Conservation (phyloP, 2,113 vertebrate genomes). For the Lathamus discolor region DNA sequence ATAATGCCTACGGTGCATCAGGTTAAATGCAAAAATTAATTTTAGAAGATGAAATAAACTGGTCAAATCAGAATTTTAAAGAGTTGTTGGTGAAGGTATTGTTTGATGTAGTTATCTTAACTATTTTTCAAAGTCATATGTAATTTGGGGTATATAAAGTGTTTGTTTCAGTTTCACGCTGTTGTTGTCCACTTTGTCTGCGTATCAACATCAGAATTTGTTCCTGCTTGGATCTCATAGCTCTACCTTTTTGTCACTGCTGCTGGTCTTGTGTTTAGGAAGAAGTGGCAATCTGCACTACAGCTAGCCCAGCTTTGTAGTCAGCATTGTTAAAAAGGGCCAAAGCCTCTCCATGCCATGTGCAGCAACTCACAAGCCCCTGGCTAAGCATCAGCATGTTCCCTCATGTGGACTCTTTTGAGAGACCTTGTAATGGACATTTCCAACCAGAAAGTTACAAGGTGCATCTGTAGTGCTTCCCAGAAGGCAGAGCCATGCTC, state of each 20-base stretch:
- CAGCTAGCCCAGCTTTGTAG: background rate
- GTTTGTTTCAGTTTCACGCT: background rate
- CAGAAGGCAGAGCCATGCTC: background rate
- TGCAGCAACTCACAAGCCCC: background rate
- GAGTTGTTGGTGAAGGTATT: background rate
- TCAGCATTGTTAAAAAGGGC: background rate
- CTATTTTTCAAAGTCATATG: background rate
- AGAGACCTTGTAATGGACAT: background rate
- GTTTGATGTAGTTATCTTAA: background rate
- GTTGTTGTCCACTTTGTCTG: background rate
- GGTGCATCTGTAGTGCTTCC: background rate
- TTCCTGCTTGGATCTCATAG: background rate
- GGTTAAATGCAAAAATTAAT: background rate
- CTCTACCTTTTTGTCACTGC: background rate
- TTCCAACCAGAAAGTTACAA: background rate
- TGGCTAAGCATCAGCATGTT: background rate
- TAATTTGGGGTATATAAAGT: background rate
- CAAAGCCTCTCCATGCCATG: accelerated
- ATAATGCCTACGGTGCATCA: background rate
- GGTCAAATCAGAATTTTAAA: background rate
- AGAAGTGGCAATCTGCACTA: background rate
- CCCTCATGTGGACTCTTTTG: background rate
- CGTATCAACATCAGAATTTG: background rate
- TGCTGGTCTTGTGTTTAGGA: background rate
- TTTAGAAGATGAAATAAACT: background rate